Conservation (phyloP, 2,888 invertebrate species). For the Drosophila bunnanda region DNA sequence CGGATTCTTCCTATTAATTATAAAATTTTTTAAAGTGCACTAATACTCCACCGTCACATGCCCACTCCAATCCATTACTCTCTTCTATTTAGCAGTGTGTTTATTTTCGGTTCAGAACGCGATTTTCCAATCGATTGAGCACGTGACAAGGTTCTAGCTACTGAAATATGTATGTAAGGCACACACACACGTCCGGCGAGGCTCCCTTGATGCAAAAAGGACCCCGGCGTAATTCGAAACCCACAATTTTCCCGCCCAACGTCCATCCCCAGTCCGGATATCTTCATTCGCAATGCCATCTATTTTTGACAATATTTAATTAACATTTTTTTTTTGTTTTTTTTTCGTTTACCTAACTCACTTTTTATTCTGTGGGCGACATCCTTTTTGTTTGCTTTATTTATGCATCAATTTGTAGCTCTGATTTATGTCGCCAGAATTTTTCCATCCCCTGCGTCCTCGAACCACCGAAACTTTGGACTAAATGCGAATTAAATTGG, state of each 20-base stretch:
- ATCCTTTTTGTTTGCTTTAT: slow-evolving; percentile 69
- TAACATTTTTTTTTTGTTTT: slow-evolving; percentile 57
- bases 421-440: slow-evolving; percentile 73
- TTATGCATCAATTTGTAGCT: slow-evolving; percentile 76
- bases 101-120: slow-evolving; percentile 80
- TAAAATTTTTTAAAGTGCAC: neutral
- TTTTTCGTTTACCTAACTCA: slow-evolving; percentile 27
- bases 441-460: slow-evolving; percentile 24
- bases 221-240: slow-evolving; percentile 56
- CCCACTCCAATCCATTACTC: slow-evolving; percentile 51
- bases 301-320: slow-evolving; percentile 75
- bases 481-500: slow-evolving; percentile 79
- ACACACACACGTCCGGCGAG: neutral
- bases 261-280: slow-evolving; percentile 4
- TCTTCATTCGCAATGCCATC: slow-evolving; percentile 48
- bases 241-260: slow-evolving; percentile 22
- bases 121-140: slow-evolving; percentile 79
- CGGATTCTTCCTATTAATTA: neutral
- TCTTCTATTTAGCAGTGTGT: slow-evolving; percentile 79
- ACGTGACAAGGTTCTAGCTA: slow-evolving; percentile 70
- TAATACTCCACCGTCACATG: slow-evolving; percentile 24
- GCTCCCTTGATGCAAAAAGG: slow-evolving; percentile 39
- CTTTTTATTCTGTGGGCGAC: slow-evolving; percentile 32
- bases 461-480: slow-evolving; percentile 25
- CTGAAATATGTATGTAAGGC: slow-evolving; percentile 44